phyloP scores from a whole-genome alignment of 2,888 invertebrate species.

The Hedya salicella region DNA sequence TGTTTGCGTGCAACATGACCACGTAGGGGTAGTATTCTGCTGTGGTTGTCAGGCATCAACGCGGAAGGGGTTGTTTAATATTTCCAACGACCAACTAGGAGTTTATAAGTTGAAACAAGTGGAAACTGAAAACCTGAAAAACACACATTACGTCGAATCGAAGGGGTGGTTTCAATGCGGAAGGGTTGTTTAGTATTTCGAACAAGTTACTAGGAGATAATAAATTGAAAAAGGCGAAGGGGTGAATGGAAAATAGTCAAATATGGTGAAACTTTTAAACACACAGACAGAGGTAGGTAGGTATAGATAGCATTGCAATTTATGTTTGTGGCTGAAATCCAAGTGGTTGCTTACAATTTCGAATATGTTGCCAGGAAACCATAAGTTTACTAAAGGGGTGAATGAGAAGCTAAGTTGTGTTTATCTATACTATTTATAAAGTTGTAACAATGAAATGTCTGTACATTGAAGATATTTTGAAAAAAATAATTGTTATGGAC shows the following conservation, averaged over 20 bases:
- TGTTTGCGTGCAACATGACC: too few relatives aligned
- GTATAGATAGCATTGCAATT: too few relatives aligned
- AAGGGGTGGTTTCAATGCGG: not conserved
- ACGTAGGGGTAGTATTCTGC: not conserved
- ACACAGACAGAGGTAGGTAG: too few relatives aligned
- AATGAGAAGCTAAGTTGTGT: too few relatives aligned
- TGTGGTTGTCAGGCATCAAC: not conserved
- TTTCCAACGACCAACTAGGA: slow-evolving; percentile 5
- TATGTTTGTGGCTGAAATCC: not conserved
- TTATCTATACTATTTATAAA: too few relatives aligned
- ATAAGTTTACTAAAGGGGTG: too few relatives aligned
- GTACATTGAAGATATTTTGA: too few relatives aligned
- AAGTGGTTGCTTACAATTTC: not conserved
- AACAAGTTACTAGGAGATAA: not conserved
- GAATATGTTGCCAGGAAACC: not conserved
- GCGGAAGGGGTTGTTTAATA: slow-evolving; percentile 10
- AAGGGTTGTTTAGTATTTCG: slow-evolving; percentile 6
- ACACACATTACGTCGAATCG: too few relatives aligned
- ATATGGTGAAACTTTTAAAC: too few relatives aligned
- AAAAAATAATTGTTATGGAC: too few relatives aligned
- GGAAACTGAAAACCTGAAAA: not conserved
- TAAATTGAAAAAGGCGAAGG: not conserved
- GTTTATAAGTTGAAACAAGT: not conserved
- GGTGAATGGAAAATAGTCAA: not conserved
- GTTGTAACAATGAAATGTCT: too few relatives aligned